Conservation (phyloP, 1,140 invertebrate species). For the Nasonia vitripennis region DNA sequence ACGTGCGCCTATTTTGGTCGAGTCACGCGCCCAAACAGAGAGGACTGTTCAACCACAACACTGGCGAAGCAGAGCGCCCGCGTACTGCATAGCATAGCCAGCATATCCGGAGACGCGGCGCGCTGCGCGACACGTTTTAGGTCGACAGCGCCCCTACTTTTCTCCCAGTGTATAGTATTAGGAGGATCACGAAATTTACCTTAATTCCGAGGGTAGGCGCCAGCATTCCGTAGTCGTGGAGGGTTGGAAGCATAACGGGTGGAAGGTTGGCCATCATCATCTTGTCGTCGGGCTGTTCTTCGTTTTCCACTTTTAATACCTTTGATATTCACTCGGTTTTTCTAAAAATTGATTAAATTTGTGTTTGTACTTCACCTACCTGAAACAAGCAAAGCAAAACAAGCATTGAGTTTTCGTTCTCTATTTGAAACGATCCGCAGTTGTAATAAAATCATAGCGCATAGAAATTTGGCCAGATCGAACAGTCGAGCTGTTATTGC, state of each 20-base stretch:
- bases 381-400: constrained; percentile 63
- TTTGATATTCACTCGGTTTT: constrained; percentile 52
- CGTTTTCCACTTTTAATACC: constrained; percentile 43
- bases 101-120: too few species aligned
- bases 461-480: too few species aligned
- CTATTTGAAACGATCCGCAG: background rate
- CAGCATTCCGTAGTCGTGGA: constrained; percentile 73
- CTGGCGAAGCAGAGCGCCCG: too few species aligned
- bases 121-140: too few species aligned
- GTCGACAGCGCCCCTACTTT: too few species aligned
- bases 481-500: too few species aligned
- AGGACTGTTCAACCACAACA: too few species aligned
- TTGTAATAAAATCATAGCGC: background rate
- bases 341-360: constrained; percentile 60
- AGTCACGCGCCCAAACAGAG: too few species aligned
- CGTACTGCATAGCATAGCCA: too few species aligned
- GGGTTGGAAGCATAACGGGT: constrained; percentile 73
- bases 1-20: too few species aligned
- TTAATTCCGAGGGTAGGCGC: constrained; percentile 73
- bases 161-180: background rate
- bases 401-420: background rate
- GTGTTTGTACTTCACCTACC: constrained; percentile 70
- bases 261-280: constrained; percentile 75
- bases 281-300: constrained; percentile 62
- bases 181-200: constrained; percentile 62